phyloP scores from a whole-genome alignment of 2,113 vertebrate species.

The Lontra canadensis region DNA sequence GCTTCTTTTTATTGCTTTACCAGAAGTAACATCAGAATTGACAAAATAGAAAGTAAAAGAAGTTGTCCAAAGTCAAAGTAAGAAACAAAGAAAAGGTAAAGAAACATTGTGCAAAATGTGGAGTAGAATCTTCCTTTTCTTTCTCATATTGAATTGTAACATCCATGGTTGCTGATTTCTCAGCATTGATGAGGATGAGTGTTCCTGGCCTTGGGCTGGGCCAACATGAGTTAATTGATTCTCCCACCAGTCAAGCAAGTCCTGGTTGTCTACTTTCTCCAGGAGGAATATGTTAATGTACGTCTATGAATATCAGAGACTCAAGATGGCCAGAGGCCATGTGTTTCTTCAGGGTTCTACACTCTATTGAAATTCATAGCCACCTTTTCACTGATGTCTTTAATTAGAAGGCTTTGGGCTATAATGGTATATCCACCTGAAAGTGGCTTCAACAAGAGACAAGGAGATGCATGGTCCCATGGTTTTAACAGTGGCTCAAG shows the following conservation, averaged over 20 bases:
- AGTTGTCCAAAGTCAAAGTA: neutral
- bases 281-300: neutral
- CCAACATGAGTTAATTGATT: neutral
- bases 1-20: slow-evolving; percentile 44
- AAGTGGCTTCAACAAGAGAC: neutral
- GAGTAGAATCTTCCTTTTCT: neutral
- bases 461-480: neutral
- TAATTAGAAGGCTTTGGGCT: neutral
- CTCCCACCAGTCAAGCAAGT: neutral
- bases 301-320: neutral
- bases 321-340: neutral
- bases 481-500: neutral
- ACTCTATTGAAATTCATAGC: neutral
- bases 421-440: neutral
- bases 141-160: neutral
- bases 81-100: neutral
- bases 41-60: neutral
- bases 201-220: neutral
- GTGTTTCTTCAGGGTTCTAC: neutral
- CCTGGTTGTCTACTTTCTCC: neutral
- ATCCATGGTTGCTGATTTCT: neutral
- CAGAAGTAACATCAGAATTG: neutral
- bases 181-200: neutral
- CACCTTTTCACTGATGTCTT: neutral
- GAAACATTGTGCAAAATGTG: neutral